Base-by-base conservation (phyloP, 2,113 vertebrate genomes). In the Ivindomyrus marchei region DNA sequence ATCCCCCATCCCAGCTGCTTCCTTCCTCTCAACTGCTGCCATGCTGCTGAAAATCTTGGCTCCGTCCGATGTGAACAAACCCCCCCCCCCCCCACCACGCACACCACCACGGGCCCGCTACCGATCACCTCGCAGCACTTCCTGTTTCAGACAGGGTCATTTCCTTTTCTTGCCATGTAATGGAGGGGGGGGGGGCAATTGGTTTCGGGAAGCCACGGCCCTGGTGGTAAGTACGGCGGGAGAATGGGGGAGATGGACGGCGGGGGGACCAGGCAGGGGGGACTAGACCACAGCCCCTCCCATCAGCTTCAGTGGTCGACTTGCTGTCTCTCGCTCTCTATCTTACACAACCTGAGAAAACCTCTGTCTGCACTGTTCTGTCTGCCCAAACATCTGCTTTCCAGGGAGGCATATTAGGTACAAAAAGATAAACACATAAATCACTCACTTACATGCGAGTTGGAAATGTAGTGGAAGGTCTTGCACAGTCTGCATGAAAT, bases 111-210 rank as follows among this genome's bases (percentile, higher is more conserved):
- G 90, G 49, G 47, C 89, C 90, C 89, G 95, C 95, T 95, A 96
- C 95, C 93, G 94, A 95, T 95, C 95, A 95, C 93, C 95, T 94
- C 92, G 91, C 96, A 95, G 94, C 93, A 93, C 93, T 95, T 96
- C 95, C 96, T 96, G 92, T 95, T 95, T 88, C 92, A 91, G 90
- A 92, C 92, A 92, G 94, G 95, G 94, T 95, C 93, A 95, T 95
- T 96, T 96, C 95, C 95, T 95, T 90, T 91, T 93, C 91, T 90
- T 90, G 88, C 93, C 88, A 90, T 62, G 46, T 89, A 89, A 91
- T 90, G 91, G 91, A 10, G 27, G 27, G 27, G 42, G 42, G 10
- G 45, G 74, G 66, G 49, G 90, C 85, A 90, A 80, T 93, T 91
- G 88, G 42, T 90, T 92, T 89, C 66, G 21, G 42, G 89, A 93